Conservation (phyloP, 2,113 vertebrate genomes). For the Dasyurus viverrinus region DNA sequence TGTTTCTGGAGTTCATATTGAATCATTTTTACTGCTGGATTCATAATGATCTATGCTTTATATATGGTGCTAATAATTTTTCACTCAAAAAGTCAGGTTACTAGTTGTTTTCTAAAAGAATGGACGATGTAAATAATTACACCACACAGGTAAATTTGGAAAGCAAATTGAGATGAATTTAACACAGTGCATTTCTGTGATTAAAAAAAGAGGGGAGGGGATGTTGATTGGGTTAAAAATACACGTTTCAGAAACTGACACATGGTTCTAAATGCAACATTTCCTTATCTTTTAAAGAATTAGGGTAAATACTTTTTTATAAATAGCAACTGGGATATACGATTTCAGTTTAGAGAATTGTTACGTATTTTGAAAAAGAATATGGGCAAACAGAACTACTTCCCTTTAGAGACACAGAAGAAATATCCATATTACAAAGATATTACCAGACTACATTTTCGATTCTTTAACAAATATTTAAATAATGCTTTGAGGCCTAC, state of each 20-base stretch:
- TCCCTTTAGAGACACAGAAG: not conserved
- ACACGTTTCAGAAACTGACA: constrained; percentile 14
- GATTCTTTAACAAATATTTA: not conserved
- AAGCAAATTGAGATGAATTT: constrained; percentile 16
- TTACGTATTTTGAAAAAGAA: not conserved
- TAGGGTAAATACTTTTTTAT: not conserved
- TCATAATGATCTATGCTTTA: constrained; percentile 17
- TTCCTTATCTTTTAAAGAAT: constrained; percentile 16
- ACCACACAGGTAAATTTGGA: constrained; percentile 29
- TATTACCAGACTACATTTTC: not conserved
- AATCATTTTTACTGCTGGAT: not conserved
- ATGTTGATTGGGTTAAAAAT: constrained; percentile 15
- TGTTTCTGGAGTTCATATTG: constrained; percentile 5
- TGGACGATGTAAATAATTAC: constrained; percentile 32
- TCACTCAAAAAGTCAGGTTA: constrained; percentile 26
- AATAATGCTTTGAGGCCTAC: too few species aligned
- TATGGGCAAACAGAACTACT: constrained; percentile 31
- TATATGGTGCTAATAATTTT: constrained; percentile 32
- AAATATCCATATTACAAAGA: constrained; percentile 11
- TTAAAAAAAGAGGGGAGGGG: not conserved
- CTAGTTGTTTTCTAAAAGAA: constrained; percentile 34
- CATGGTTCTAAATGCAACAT: not conserved
- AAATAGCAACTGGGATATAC: not conserved
- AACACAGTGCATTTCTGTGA: too few species aligned
- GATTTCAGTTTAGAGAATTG: constrained; percentile 36